phyloP scores from a whole-genome alignment of 2,888 invertebrate species.

The Eremobia ochroleuca region DNA sequence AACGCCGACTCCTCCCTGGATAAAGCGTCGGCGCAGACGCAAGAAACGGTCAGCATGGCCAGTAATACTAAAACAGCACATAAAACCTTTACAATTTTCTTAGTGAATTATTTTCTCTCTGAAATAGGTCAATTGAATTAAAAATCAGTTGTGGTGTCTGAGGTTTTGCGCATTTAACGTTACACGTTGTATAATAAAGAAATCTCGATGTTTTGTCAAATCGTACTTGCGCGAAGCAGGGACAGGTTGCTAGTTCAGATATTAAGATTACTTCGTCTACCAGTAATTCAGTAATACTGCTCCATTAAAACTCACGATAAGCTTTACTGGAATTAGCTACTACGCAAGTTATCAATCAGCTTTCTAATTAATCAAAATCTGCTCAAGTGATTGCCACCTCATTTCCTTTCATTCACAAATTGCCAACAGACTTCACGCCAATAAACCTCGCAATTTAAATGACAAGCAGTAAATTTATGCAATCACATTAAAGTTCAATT shows the following conservation, averaged over 20 bases:
- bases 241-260: not conserved
- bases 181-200: too few relatives aligned
- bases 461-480: constrained; percentile 35
- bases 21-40: too few relatives aligned
- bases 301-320: not conserved
- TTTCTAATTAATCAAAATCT: constrained; percentile 25
- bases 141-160: too few relatives aligned
- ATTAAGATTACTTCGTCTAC: not conserved
- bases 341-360: constrained; percentile 6
- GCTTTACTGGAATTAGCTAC: not conserved
- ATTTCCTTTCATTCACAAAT: constrained; percentile 37
- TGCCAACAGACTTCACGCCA: constrained; percentile 8
- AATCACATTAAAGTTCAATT: constrained; percentile 41
- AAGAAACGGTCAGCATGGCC: too few relatives aligned
- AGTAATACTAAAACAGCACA: too few relatives aligned
- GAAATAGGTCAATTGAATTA: too few relatives aligned
- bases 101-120: too few relatives aligned
- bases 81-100: too few relatives aligned
- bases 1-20: too few relatives aligned
- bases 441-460: constrained; percentile 41
- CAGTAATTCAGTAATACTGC: not conserved
- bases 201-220: not conserved
- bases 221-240: not conserved
- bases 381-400: constrained; percentile 14
- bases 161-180: too few relatives aligned